Conservation (phyloP, 2,797 vertebrate species). For the Arnoldichthys spilopterus region DNA sequence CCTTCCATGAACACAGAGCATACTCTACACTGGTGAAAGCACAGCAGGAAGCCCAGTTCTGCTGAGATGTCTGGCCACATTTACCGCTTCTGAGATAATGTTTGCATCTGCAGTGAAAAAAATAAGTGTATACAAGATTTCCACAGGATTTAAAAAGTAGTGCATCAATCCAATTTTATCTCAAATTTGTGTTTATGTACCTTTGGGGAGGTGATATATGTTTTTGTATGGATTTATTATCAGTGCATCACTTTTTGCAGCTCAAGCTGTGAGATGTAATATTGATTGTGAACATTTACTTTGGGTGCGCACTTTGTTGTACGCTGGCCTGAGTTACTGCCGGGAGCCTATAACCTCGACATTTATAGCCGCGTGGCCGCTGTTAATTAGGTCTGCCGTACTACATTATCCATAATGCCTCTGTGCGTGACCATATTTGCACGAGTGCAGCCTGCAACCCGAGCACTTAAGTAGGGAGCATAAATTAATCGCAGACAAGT, state of each 20-base stretch:
- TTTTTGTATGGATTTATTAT: not conserved
- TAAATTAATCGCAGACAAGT: slow-evolving; percentile 20
- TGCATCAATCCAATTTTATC: not conserved
- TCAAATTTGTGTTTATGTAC: not conserved
- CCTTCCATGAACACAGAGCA: slow-evolving; percentile 9
- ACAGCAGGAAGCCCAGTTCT: not conserved
- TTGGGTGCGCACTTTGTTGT: slow-evolving; percentile 4
- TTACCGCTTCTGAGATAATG: slow-evolving; percentile 1
- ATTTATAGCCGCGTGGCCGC: slow-evolving; percentile 22
- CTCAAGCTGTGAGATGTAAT: not conserved
- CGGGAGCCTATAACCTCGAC: slow-evolving; percentile 22
- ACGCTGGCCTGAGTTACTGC: slow-evolving; percentile 27
- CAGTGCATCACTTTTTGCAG: not conserved
- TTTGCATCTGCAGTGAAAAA: not conserved
- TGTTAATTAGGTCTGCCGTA: slow-evolving; percentile 29
- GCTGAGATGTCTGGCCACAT: not conserved
- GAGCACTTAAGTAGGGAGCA: not conserved
- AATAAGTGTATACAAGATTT: not conserved
- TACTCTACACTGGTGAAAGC: not conserved
- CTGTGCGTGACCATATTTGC: slow-evolving; percentile 12
- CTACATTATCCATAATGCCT: slow-evolving; percentile 44
- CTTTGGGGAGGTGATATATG: not conserved
- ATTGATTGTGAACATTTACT: slow-evolving; percentile 29
- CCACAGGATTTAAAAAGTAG: not conserved
- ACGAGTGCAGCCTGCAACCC: not conserved